Conservation (phyloP, 2,797 vertebrate genomes). For the Nannoperca obscura region DNA sequence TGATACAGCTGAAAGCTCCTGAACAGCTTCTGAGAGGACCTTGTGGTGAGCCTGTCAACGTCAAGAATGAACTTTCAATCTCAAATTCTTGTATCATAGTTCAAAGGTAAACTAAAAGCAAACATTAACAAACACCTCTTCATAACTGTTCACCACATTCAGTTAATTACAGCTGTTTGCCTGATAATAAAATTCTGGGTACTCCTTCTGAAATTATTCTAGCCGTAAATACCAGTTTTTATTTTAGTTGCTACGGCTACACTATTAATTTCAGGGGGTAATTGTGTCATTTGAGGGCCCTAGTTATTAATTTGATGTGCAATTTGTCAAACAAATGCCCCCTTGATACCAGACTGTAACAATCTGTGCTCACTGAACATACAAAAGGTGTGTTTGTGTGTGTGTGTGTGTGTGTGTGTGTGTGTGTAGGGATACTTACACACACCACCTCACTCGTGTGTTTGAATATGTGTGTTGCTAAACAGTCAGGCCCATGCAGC, state of each 20-base stretch:
- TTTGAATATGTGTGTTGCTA: slow-evolving; percentile 31
- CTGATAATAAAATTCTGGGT: slow-evolving; percentile 16
- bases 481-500: slow-evolving; percentile 31
- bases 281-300: slow-evolving; percentile 10
- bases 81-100: not conserved
- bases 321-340: slow-evolving; percentile 15
- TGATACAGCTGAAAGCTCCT: not conserved
- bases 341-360: slow-evolving; percentile 1
- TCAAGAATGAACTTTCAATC: not conserved
- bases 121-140: not conserved
- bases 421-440: slow-evolving; percentile 1
- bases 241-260: slow-evolving; percentile 17
- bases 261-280: not conserved
- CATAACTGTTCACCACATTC: slow-evolving; percentile 1
- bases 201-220: slow-evolving; percentile 25
- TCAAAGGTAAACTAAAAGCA: not conserved
- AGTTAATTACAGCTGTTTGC: slow-evolving; percentile 13
- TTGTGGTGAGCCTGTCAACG: not conserved
- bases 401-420: slow-evolving; percentile 4
- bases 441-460: slow-evolving; percentile 20
- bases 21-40: not conserved
- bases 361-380: slow-evolving; percentile 20
- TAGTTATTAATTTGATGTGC: slow-evolving; percentile 24
- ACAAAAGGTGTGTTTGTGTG: slow-evolving; percentile 8
- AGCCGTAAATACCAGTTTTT: slow-evolving; percentile 17